phyloP scores from a whole-genome alignment of 2,113 vertebrate species.

The Ciconia stormi region DNA sequence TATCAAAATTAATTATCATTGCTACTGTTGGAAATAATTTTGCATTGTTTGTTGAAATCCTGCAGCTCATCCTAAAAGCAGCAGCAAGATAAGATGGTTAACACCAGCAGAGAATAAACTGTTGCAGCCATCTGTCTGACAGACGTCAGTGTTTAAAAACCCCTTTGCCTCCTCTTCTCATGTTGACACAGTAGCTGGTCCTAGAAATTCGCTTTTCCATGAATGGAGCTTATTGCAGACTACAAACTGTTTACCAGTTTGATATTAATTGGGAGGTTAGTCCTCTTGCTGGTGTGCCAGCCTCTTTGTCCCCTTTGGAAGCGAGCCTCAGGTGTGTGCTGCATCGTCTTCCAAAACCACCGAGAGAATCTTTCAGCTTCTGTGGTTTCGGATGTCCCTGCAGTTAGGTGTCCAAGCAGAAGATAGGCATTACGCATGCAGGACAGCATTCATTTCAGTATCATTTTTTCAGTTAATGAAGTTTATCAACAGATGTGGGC shows the following conservation, averaged over 20 bases:
- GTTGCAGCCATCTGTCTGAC: constrained; percentile 35
- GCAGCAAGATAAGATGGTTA: background rate
- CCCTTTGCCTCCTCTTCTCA: background rate
- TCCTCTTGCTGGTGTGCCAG: background rate
- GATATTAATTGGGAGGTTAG: background rate
- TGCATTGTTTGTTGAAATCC: background rate
- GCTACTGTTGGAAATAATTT: background rate
- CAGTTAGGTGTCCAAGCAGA: background rate
- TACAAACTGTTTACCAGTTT: background rate
- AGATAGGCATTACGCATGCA: background rate
- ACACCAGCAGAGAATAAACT: background rate
- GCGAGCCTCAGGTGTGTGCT: background rate
- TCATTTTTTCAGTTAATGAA: constrained; percentile 17
- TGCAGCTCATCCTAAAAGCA: background rate
- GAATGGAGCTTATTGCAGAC: background rate
- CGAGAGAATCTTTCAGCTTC: background rate
- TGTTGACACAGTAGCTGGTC: background rate
- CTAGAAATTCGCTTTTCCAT: background rate
- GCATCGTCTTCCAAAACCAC: background rate
- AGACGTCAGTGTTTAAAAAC: background rate
- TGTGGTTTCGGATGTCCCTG: background rate
- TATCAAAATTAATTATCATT: background rate
- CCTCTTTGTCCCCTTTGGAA: background rate
- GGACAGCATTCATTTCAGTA: background rate
- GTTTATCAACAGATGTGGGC: background rate